Percentiles rank a stretch among this genome's conserved stretches.
Conservation (phyloP, 2,888 invertebrate genomes). For the Bellardia bayeri region DNA sequence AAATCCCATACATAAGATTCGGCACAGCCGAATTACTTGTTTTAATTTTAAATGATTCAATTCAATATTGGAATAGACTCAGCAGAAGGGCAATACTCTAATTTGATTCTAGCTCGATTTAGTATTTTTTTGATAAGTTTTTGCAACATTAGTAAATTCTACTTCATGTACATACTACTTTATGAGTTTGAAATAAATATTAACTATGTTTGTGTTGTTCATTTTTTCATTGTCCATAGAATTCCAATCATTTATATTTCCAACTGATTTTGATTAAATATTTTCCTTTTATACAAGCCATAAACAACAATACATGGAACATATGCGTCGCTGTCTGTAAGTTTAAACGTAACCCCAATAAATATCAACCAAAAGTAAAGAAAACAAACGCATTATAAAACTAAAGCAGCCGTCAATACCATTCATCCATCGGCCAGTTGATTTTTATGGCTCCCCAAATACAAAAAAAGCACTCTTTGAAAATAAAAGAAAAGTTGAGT, state of each 20-base stretch:
- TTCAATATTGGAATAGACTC: too few species aligned
- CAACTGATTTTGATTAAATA: constrained; percentile 39
- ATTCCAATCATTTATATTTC: constrained; percentile 22
- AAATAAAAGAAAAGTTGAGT: constrained; percentile 15
- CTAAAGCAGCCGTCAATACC: constrained; percentile 17
- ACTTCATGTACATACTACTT: too few species aligned
- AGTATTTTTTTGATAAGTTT: too few species aligned
- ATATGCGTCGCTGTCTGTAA: constrained; percentile 26
- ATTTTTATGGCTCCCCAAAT: constrained; percentile 54
- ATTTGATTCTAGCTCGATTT: too few species aligned
- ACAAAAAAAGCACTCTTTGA: not conserved
- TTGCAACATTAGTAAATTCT: too few species aligned
- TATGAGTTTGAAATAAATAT: not conserved
- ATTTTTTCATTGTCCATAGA: not conserved
- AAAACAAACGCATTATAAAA: constrained; percentile 21
- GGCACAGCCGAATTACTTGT: too few species aligned
- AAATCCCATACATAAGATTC: too few species aligned
- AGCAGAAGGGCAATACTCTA: too few species aligned
- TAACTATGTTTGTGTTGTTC: not conserved
- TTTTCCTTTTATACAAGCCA: constrained; percentile 10
- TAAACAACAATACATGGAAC: constrained; percentile 20
- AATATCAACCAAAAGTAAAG: constrained; percentile 8
- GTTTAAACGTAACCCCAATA: constrained; percentile 47
- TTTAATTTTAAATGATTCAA: too few species aligned
- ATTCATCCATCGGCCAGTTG: constrained; percentile 51